Percentiles rank a stretch among this genome's conserved stretches.
Evolutionary conservation across 1,140 invertebrate species (phyloP).

Genomic region (Neodiprion fabricii): DNA sequence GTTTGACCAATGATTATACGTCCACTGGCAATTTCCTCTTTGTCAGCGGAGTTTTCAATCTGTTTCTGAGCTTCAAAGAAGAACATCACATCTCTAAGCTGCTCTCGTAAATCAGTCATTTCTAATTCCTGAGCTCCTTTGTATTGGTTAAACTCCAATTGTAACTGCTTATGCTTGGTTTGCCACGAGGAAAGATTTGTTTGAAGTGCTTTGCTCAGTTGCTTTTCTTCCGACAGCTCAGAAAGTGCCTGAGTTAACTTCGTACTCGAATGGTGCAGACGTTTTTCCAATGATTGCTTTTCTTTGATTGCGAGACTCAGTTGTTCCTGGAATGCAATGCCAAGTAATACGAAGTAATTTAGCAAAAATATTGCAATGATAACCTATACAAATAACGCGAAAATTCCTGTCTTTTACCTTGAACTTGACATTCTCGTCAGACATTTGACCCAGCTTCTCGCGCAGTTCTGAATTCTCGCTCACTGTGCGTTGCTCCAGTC

Average conservation of each 20-base stretch:
- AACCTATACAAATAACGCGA: neutral
- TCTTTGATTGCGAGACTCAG: constrained; percentile 65
- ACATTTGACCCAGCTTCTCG: constrained; percentile 58
- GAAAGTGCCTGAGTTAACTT: constrained; percentile 67
- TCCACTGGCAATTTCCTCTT: constrained; percentile 75
- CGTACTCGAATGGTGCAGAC: constrained; percentile 64
- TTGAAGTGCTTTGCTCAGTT: constrained; percentile 77
- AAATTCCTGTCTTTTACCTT: constrained; percentile 41
- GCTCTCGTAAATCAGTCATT: constrained; percentile 85
- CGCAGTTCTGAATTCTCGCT: constrained; percentile 63
- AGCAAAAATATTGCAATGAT: constrained; percentile 1
- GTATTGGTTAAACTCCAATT: constrained; percentile 67
- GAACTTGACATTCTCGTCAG: constrained; percentile 52
- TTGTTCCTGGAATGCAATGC: constrained; percentile 49
- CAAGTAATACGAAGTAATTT: neutral
- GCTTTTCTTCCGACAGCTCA: constrained; percentile 80
- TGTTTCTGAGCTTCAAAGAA: constrained; percentile 87
- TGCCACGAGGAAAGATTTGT: constrained; percentile 83
- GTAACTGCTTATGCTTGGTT: constrained; percentile 69
- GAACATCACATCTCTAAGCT: constrained; percentile 95
- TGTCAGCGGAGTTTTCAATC: constrained; percentile 67
- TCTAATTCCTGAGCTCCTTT: constrained; percentile 71
- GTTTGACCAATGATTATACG: constrained; percentile 69
- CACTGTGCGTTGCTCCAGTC: constrained; percentile 65
- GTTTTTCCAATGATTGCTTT: constrained; percentile 73